A percentile compares a stretch with the other conserved stretches of the same genome.
Evolutionary conservation across 2,797 vertebrate genomes (phyloP).

Genomic region (Cephalopachus bancanus): DNA sequence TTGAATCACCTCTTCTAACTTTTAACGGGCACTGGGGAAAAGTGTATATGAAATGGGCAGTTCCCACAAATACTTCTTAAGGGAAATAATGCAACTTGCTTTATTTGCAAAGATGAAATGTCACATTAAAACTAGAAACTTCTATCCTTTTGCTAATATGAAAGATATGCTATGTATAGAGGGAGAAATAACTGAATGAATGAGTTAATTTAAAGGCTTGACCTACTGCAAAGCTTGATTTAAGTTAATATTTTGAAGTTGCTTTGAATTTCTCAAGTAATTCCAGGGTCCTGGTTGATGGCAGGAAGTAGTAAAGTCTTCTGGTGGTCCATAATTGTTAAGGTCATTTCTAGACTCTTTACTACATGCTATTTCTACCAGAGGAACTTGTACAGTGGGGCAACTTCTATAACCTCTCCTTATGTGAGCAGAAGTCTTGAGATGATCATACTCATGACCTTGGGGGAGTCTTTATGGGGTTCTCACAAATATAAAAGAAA

Average conservation of each 20-base stretch:
- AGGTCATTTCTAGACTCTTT: not conserved
- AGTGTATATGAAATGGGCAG: not conserved
- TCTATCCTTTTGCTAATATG: not conserved
- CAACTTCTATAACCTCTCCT: not conserved
- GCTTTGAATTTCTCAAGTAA: conserved; percentile 15
- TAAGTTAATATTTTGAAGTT: conserved; percentile 40
- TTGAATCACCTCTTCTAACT: conserved; percentile 67
- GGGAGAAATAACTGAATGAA: not conserved
- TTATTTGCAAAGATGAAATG: conserved; percentile 1
- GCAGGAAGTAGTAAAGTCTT: not conserved
- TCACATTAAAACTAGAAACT: not conserved
- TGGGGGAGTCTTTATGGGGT: not conserved
- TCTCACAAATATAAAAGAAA: not conserved
- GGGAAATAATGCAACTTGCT: not conserved
- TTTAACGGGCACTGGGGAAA: not conserved
- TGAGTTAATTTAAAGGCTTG: not conserved
- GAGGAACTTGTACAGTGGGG: not conserved
- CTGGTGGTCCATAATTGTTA: not conserved
- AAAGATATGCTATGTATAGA: not conserved
- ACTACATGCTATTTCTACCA: not conserved
- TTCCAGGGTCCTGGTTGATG: conserved; percentile 6
- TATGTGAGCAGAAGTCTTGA: not conserved
- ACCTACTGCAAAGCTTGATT: not conserved
- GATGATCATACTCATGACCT: not conserved
- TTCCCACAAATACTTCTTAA: not conserved